Evolutionary conservation across 2,888 invertebrate genomes (phyloP), one percentile per base, ranked within the genome.

Genomic region (Endotricha flammealis): DNA sequence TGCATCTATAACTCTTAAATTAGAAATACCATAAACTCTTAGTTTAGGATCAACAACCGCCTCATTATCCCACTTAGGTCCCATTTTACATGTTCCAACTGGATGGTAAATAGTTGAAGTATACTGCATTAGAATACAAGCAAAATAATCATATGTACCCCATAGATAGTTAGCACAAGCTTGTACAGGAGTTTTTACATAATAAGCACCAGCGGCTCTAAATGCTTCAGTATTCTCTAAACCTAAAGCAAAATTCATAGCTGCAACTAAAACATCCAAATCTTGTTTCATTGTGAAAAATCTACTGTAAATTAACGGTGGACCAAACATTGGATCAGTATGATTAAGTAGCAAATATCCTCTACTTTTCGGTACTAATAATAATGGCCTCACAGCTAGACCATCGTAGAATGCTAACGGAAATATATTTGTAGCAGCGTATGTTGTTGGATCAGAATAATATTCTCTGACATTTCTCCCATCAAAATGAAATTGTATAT

Each of bases 101-200:
- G 91, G 91, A 73, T 93, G 92, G 54, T 79, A 92, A 39, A 93
- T 91, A 0, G 93, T 93, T 0, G 89, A 76, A 0, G 93, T 93
- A 53, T 92, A 92, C 25, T 90, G 87, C 44, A 81, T 89, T 0
- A 89, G 74, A 2, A 91, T 57, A 57, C 93, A 93, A 4, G 76
- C 80, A 83, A 92, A 91, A 64, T 93, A 93, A 3, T 88, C 88
- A 50, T 91, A 88, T 0, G 88, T 85, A 24, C 90, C 91, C 76
- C 91, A 92, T 20, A 68, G 52, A 39, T 86, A 79, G 1, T 73
- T 62, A 4, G 69, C 62, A 62, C 93, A 93, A 16, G 88, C 89
- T 13, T 88, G 87, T n/a, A 91, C 68, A 1, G 89, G 90, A 6
- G 79, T 74, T 34, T 83, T 88, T 1, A 90, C 85, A 46, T 89